These are phyloP conservation scores for Scolopax mira DNA, from an alignment of 2,113 vertebrate genomes.

Conservation along the genomic window DNA sequence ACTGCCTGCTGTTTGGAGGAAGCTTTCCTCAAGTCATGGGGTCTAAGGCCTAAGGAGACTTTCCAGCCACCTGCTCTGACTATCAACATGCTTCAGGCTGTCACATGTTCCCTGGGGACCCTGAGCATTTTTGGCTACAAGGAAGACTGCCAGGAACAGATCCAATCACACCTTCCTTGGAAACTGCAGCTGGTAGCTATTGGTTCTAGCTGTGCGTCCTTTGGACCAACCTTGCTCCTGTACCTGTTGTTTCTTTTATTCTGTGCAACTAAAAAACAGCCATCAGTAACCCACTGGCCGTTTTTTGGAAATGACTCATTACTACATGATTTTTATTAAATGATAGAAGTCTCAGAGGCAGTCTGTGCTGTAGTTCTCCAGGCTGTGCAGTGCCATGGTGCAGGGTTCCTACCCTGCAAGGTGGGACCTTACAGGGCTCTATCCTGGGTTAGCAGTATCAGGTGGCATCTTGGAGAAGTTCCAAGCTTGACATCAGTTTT, in stretches of 20 bases:
- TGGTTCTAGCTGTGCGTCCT: not conserved
- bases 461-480: not conserved
- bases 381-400: not conserved
- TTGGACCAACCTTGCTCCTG: accelerated
- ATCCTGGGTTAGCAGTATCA: not conserved
- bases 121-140: not conserved
- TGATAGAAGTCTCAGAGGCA: not conserved
- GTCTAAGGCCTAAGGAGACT: not conserved
- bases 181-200: not conserved
- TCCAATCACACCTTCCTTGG: not conserved
- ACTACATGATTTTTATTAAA: not conserved
- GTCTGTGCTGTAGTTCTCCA: not conserved
- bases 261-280: not conserved
- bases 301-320: not conserved
- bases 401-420: not conserved
- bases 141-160: not conserved
- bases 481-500: not conserved
- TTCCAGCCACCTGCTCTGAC: not conserved
- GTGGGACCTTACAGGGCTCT: not conserved
- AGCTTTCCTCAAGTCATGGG: not conserved
- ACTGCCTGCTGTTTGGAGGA: not conserved
- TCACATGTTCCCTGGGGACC: not conserved
- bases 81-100: not conserved
- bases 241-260: not conserved
- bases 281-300: not conserved